Evolutionary conservation across 1,140 invertebrate genomes (phyloP), one percentile per base, ranked within the genome.

Genomic region (Colletes gigas): DNA sequence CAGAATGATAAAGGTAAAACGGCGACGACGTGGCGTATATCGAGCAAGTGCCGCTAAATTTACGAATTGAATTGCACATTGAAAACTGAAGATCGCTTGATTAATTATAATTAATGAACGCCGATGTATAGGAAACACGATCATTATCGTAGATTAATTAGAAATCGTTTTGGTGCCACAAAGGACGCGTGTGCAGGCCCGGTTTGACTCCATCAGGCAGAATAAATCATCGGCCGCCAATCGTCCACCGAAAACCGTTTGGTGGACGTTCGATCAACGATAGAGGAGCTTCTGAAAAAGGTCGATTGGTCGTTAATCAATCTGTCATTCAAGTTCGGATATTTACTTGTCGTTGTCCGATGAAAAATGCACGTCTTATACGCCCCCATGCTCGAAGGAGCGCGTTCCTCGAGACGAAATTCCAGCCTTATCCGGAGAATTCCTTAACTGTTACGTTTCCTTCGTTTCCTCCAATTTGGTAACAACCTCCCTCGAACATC

Each of bases 241-340:
- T 1, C 19, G 41, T 4, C 7, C 10, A 15, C 21, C 57, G 65
- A 39, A 59, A 77, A 69, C 12, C 65, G 14, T 59, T 68, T 39
- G 41, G 14, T 21, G 55, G 44, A 17, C 57, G 57, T 17, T 60
- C 71, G 57, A 52, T 74, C 59, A 67, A 19, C 17, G 30, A 66
- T 52, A 75, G 73, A 66, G 30, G 50, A 55, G 39, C 60, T 41
- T 15, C 73, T 55, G 50, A 52, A 55, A 30, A 52, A 14, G 21
- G 41, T 50, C 63, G 65, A 77, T 69, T 59, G 39, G 41, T 77
- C 74, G 74, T 77, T 77, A 77, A 77, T 77, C 65, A 77, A 68
- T 39, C 65, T 77, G 65, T 77, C 65, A 59, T 57, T 59, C 65
- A 12, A 12, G 9, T 4, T 5, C 3, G 10, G 19, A 68, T 44